Evolutionary conservation across 2,888 invertebrate genomes (phyloP).

Genomic region (Synergus gifuensis): DNA sequence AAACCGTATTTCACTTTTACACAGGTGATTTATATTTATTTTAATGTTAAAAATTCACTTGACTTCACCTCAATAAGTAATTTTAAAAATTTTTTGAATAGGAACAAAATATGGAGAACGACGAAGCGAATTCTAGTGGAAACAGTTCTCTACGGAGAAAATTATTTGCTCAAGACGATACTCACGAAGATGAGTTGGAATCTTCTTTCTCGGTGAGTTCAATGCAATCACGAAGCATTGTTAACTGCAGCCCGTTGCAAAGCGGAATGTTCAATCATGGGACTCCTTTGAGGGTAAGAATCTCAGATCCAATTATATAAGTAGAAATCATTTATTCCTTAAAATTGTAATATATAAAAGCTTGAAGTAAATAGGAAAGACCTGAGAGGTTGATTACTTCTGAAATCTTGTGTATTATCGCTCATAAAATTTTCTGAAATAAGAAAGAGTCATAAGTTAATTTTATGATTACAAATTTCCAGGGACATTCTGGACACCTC

Average conservation of each 20-base stretch:
- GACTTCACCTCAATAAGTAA: constrained; percentile 63
- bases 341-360: no score
- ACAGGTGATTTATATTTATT: constrained; percentile 66
- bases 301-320: constrained; percentile 35
- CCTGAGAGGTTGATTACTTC: no score
- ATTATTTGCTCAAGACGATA: constrained; percentile 66
- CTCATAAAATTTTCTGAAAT: no score
- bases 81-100: constrained; percentile 46
- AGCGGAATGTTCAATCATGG: constrained; percentile 71
- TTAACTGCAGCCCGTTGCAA: constrained; percentile 67
- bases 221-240: constrained; percentile 53
- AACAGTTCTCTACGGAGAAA: constrained; percentile 73
- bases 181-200: constrained; percentile 56
- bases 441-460: no score
- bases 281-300: constrained; percentile 66
- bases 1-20: constrained; percentile 83
- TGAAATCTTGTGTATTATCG: no score
- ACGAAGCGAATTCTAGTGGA: constrained; percentile 71
- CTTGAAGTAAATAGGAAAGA: not conserved
- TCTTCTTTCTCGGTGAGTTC: constrained; percentile 64
- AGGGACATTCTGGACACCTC: constrained; percentile 51
- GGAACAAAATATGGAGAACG: constrained; percentile 71
- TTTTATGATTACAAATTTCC: not conserved
- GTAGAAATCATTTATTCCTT: not conserved
- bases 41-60: constrained; percentile 61